phyloP scores from a whole-genome alignment of 1,140 invertebrate genomes.

The Archegozetes longisetosus region DNA sequence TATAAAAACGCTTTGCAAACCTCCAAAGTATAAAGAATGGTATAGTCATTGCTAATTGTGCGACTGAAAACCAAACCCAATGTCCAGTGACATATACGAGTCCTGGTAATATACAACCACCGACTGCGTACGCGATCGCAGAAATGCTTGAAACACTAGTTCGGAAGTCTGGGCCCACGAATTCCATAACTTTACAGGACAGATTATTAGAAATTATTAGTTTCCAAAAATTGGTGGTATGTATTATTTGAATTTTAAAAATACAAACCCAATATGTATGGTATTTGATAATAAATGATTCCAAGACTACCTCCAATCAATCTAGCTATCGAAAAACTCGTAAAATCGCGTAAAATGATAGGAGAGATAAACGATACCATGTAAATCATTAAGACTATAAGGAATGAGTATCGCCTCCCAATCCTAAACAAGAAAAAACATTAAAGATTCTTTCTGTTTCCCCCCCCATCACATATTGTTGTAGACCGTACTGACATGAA shows the following conservation, averaged over 20 bases:
- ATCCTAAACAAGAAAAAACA: conserved; percentile 1
- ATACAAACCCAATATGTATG: conserved; percentile 20
- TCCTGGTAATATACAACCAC: conserved; percentile 57
- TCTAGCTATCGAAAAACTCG: conserved; percentile 14
- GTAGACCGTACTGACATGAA: too few relatives aligned
- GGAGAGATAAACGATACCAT: conserved; percentile 13
- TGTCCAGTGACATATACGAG: conserved; percentile 63
- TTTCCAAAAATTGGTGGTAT: conserved; percentile 1
- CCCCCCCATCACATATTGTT: too few relatives aligned
- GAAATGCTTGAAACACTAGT: conserved; percentile 75
- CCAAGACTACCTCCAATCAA: background rate
- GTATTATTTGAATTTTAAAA: background rate
- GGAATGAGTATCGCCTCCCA: conserved; percentile 6
- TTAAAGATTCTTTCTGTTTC: background rate
- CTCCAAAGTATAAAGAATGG: conserved; percentile 13
- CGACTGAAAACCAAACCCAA: conserved; percentile 41
- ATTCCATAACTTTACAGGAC: conserved; percentile 54
- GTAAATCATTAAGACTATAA: background rate
- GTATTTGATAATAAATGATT: conserved; percentile 18
- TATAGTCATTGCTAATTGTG: conserved; percentile 15
- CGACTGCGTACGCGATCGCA: conserved; percentile 70
- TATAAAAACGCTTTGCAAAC: conserved; percentile 13
- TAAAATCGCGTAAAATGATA: conserved; percentile 16
- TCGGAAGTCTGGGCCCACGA: conserved; percentile 73
- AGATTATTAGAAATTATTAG: conserved; percentile 15